Conservation (phyloP, 2,888 invertebrate species). For the Colletes collaris region DNA sequence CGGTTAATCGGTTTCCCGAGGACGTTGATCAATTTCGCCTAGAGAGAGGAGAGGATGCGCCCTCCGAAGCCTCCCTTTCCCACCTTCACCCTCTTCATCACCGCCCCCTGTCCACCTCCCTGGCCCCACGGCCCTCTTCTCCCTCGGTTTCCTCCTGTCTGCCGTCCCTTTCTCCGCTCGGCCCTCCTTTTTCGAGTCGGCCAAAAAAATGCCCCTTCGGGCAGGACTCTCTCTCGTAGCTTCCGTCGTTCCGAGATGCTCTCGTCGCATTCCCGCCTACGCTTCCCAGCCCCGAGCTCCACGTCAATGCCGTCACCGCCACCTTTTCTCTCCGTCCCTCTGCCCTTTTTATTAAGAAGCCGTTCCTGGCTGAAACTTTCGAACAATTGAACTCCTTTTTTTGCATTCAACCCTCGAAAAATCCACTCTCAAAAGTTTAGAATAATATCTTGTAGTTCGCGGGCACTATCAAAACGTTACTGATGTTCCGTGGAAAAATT, state of each 20-base stretch:
- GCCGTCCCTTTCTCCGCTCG: constrained; percentile 20
- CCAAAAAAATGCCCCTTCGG: constrained; percentile 67
- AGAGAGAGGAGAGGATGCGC: constrained; percentile 57
- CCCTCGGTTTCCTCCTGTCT: constrained; percentile 32
- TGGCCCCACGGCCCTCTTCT: constrained; percentile 16
- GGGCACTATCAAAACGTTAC: too few relatives aligned
- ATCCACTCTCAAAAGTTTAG: too few relatives aligned
- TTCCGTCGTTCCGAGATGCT: constrained; percentile 69
- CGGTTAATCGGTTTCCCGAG: constrained; percentile 73
- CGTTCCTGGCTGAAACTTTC: not conserved
- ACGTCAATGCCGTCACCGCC: constrained; percentile 52
- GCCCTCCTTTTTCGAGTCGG: constrained; percentile 57
- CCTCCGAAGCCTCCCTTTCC: constrained; percentile 56
- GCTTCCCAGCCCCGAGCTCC: constrained; percentile 18
- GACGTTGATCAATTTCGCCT: constrained; percentile 72
- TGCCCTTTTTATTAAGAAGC: constrained; percentile 44
- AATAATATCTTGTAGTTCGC: too few relatives aligned
- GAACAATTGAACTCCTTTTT: too few relatives aligned
- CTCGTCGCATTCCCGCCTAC: constrained; percentile 55
- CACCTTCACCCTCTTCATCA: constrained; percentile 62
- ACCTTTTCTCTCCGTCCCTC: constrained; percentile 18
- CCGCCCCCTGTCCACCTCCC: constrained; percentile 38
- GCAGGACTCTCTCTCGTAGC: constrained; percentile 61
- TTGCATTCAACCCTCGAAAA: too few relatives aligned
- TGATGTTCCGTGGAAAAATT: too few relatives aligned